phyloP scores from a whole-genome alignment of 2,113 vertebrate genomes.

The Budorcas taxicolor region DNA sequence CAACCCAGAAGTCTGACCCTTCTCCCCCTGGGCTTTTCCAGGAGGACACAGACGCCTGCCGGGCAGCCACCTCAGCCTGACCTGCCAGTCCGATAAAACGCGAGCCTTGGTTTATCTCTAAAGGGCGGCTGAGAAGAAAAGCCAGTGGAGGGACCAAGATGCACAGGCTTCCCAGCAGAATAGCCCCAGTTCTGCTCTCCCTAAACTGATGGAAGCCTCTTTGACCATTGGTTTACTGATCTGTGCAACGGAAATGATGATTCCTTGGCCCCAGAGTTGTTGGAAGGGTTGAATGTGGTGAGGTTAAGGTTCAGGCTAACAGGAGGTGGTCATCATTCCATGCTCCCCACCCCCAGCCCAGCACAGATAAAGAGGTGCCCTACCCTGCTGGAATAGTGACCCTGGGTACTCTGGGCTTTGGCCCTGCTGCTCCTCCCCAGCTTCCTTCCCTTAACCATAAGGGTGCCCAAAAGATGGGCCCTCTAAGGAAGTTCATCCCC shows the following conservation, averaged over 20 bases:
- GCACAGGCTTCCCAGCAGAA: not conserved
- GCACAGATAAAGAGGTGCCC: not conserved
- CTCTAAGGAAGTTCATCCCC: not conserved
- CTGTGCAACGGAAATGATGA: not conserved
- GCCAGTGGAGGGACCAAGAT: not conserved
- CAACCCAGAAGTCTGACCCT: fast-evolving
- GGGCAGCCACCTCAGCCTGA: not conserved
- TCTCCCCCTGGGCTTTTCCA: too few relatives aligned
- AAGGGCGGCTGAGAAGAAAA: not conserved
- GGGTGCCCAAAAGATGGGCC: not conserved
- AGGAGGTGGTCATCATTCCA: not conserved
- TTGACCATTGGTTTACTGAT: not conserved
- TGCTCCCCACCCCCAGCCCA: not conserved
- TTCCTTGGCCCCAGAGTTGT: not conserved
- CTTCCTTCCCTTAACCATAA: not conserved
- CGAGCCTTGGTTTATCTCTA: not conserved
- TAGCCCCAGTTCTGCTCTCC: not conserved
- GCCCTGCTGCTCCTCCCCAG: not conserved
- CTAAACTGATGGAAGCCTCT: not conserved
- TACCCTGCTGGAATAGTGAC: not conserved
- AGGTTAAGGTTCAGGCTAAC: not conserved
- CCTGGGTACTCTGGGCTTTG: too few relatives aligned
- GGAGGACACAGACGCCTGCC: not conserved
- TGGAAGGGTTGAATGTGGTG: not conserved
- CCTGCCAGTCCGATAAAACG: not conserved